These are phyloP conservation scores for Clitarchus hookeri DNA, from an alignment of 2,888 invertebrate species.

Conservation along the genomic window DNA sequence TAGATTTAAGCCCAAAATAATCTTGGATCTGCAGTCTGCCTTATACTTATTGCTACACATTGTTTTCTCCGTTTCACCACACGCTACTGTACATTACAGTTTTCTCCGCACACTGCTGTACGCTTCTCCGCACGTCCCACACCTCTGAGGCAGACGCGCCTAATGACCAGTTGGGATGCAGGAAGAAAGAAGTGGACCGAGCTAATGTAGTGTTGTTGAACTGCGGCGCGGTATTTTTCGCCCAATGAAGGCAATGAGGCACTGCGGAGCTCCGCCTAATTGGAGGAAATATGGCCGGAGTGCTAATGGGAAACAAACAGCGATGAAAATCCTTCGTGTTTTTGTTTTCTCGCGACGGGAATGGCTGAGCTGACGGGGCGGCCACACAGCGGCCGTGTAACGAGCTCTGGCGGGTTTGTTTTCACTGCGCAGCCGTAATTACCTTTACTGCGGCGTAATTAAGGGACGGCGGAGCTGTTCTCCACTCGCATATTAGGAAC, in stretches of 20 bases:
- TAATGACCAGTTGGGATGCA: constrained; percentile 18
- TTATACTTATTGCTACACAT: too few species aligned
- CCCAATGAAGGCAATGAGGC: constrained; percentile 24
- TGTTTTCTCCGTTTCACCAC: too few species aligned
- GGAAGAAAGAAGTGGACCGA: constrained; percentile 12
- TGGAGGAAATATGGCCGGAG: constrained; percentile 24
- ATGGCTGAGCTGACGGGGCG: background rate
- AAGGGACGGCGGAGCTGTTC: background rate
- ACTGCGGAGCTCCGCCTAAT: constrained; percentile 17
- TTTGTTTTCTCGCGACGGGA: background rate
- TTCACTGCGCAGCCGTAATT: background rate
- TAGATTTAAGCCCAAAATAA: too few species aligned
- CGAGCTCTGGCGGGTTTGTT: background rate
- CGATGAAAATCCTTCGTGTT: constrained; percentile 10
- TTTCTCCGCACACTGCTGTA: background rate
- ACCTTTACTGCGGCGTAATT: too few species aligned
- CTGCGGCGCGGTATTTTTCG: constrained; percentile 17
- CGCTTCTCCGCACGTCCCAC: background rate
- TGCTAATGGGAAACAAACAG: constrained; percentile 26
- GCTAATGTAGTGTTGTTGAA: constrained; percentile 24
- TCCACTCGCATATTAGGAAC: background rate
- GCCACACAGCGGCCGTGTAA: background rate
- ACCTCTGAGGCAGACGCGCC: background rate
- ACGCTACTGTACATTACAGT: background rate
- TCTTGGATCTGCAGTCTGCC: too few species aligned